Conservation (phyloP, 2,797 vertebrate genomes). For the Spinus olivaceus region DNA sequence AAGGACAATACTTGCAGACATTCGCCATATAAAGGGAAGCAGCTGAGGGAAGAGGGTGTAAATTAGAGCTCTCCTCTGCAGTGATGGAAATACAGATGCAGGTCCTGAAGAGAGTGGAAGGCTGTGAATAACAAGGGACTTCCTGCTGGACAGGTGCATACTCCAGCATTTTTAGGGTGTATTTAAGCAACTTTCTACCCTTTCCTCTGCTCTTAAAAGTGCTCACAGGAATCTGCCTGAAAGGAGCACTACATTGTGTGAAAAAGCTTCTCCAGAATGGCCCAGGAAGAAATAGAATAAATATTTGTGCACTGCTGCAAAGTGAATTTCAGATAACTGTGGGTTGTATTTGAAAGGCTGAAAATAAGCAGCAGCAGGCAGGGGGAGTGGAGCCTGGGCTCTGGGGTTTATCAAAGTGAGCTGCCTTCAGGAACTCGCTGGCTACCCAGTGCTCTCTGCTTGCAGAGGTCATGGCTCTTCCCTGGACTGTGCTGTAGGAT, state of each 20-base stretch:
- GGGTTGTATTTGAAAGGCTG: neutral
- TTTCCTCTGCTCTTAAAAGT: neutral
- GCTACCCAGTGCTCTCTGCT: neutral
- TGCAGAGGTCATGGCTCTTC: neutral
- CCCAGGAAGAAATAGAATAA: neutral
- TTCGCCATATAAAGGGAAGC: neutral
- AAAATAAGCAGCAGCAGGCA: neutral
- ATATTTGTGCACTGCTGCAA: neutral
- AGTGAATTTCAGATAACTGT: neutral
- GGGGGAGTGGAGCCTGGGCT: neutral
- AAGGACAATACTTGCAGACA: neutral
- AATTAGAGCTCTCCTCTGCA: neutral
- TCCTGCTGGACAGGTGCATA: neutral
- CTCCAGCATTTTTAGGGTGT: neutral
- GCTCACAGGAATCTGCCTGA: neutral
- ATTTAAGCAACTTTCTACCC: neutral
- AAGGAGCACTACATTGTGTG: rapidly evolving
- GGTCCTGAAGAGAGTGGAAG: neutral
- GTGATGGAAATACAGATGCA: neutral
- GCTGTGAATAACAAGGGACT: neutral
- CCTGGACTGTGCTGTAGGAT: neutral
- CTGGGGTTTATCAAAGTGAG: neutral
- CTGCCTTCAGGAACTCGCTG: neutral
- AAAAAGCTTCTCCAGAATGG: rapidly evolving
- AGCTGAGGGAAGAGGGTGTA: neutral